Percentiles rank a stretch among this genome's conserved stretches.
These are phyloP conservation scores for Xenopus tropicalis DNA, from an alignment of 2,113 vertebrate species.

Conservation along the genomic window DNA sequence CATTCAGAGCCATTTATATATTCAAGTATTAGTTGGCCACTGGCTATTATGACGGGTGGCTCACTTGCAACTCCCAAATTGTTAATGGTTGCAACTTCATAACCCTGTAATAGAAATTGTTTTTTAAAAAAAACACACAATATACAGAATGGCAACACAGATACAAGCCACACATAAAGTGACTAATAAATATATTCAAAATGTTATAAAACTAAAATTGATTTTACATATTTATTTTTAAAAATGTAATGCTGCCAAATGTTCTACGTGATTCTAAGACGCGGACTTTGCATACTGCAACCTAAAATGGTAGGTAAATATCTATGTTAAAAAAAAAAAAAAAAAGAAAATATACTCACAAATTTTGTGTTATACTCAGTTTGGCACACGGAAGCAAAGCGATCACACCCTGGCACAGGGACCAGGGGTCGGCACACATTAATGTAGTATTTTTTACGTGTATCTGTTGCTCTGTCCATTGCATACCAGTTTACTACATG, in stretches of 20 bases:
- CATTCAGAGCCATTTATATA: slow-evolving; percentile 81
- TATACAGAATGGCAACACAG: too few species aligned
- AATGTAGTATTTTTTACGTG: slow-evolving; percentile 81
- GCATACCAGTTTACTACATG: slow-evolving; percentile 75
- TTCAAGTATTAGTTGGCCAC: slow-evolving; percentile 75
- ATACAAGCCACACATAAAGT: too few species aligned
- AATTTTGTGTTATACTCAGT: slow-evolving; percentile 60
- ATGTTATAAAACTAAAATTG: too few species aligned
- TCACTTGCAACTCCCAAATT: slow-evolving; percentile 81
- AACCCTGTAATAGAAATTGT: slow-evolving; percentile 51
- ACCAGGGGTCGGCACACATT: slow-evolving; percentile 84
- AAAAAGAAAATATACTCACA: slow-evolving; percentile 51
- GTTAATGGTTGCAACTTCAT: slow-evolving; percentile 74
- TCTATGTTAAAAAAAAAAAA: too few species aligned
- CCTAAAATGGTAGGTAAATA: too few species aligned
- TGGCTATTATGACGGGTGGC: slow-evolving; percentile 70
- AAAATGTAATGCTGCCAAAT: too few species aligned
- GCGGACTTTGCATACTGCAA: too few species aligned
- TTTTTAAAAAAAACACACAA: too few species aligned
- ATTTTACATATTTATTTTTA: too few species aligned
- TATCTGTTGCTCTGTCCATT: slow-evolving; percentile 62
- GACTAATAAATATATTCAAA: too few species aligned
- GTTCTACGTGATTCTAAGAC: too few species aligned
- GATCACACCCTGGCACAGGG: slow-evolving; percentile 77
- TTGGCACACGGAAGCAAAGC: slow-evolving; percentile 78